A percentile compares a stretch with the other conserved stretches of the same genome.
These are phyloP conservation scores for Synchiropus splendidus DNA, from an alignment of 2,113 vertebrate species.

Conservation along the genomic window DNA sequence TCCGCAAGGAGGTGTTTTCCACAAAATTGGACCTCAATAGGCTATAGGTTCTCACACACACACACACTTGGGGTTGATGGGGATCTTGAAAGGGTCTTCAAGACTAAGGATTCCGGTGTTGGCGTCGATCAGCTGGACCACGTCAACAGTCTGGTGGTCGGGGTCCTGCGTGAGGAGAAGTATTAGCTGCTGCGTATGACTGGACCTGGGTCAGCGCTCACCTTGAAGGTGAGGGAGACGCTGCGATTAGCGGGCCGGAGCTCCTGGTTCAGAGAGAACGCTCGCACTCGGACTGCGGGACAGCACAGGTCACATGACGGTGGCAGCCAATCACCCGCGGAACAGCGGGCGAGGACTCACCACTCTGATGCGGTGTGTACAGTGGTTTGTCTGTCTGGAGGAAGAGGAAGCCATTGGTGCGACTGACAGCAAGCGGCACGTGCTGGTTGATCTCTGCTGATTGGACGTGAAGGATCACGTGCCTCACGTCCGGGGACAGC, in stretches of 20 bases:
- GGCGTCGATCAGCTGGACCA: constrained; percentile 73
- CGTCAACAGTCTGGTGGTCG: constrained; percentile 70
- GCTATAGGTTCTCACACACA: neutral
- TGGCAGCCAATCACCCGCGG: neutral
- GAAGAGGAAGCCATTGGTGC: constrained; percentile 82
- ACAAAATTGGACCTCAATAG: too few relatives aligned
- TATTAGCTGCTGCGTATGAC: too few relatives aligned
- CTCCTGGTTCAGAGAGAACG: constrained; percentile 84
- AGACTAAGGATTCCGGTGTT: constrained; percentile 82
- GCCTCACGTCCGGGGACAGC: constrained; percentile 37
- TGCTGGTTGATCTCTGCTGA: constrained; percentile 67
- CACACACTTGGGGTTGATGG: constrained; percentile 80
- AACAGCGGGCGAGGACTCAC: constrained; percentile 43
- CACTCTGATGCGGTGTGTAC: constrained; percentile 83
- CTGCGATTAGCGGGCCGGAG: constrained; percentile 72
- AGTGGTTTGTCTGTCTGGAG: constrained; percentile 86
- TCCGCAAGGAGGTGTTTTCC: too few relatives aligned
- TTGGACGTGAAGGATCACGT: constrained; percentile 72
- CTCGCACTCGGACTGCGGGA: constrained; percentile 57
- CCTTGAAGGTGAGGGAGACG: constrained; percentile 77
- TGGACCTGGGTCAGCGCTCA: constrained; percentile 57
- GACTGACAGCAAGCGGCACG: constrained; percentile 66
- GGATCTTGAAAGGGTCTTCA: constrained; percentile 86
- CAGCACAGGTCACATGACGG: neutral
- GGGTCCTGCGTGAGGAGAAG: constrained; percentile 73